phyloP scores from a whole-genome alignment of 2,113 vertebrate species.

The Misgurnus anguillicaudatus region DNA sequence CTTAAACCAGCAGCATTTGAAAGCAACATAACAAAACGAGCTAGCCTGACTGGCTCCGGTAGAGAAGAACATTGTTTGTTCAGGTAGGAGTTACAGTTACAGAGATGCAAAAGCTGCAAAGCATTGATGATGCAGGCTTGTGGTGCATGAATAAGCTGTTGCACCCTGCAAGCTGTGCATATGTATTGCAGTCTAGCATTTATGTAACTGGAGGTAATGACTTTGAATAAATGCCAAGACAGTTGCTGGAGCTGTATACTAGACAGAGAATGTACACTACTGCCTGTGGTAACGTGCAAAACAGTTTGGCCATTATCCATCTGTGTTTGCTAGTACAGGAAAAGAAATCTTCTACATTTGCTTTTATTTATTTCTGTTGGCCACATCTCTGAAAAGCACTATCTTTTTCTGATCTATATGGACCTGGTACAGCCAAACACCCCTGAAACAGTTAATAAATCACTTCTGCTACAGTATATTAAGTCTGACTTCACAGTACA shows the following conservation, averaged over 20 bases:
- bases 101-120: neutral
- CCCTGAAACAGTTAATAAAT: no score
- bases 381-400: no score
- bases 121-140: constrained; percentile 30
- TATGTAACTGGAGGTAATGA: neutral
- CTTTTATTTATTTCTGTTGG: no score
- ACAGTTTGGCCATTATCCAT: no score
- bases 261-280: neutral
- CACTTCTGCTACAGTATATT: no score
- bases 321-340: no score
- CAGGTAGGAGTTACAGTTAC: neutral
- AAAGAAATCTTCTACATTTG: no score
- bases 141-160: constrained; percentile 17
- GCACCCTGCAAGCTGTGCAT: neutral
- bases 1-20: constrained; percentile 27
- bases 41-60: neutral
- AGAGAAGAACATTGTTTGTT: neutral
- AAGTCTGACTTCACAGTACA: no score
- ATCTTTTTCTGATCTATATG: no score
- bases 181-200: constrained; percentile 12
- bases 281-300: neutral
- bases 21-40: constrained; percentile 19
- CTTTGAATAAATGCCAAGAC: constrained; percentile 14
- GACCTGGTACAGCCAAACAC: no score
- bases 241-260: neutral